These are phyloP conservation scores for Drosophila differens DNA, from an alignment of 2,888 invertebrate species.

Conservation along the genomic window DNA sequence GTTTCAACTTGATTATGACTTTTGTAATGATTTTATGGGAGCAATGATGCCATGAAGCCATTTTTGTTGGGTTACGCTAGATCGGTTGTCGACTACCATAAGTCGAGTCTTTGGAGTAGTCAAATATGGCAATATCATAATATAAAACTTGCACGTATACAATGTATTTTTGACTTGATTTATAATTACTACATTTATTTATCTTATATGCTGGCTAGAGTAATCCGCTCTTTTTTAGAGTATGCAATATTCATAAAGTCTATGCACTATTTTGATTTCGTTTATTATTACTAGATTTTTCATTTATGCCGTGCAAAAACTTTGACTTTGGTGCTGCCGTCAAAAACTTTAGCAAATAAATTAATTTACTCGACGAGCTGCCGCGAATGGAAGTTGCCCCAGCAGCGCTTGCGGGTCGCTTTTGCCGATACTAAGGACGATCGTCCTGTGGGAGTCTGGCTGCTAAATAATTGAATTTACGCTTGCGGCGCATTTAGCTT, in stretches of 20 bases:
- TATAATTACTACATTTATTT: background rate
- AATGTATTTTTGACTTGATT: background rate
- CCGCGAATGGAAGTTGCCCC: slow-evolving; percentile 27
- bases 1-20: slow-evolving; percentile 21
- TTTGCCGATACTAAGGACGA: slow-evolving; percentile 49
- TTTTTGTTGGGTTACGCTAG: background rate
- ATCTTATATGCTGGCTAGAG: background rate
- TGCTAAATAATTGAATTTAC: slow-evolving; percentile 69
- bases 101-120: background rate
- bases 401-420: slow-evolving; percentile 11
- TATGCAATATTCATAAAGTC: slow-evolving; percentile 4
- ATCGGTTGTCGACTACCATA: background rate
- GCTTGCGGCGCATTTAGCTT: slow-evolving; percentile 53
- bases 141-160: background rate
- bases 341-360: slow-evolving; percentile 78
- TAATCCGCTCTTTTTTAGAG: slow-evolving; percentile 9
- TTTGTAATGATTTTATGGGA: background rate
- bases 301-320: slow-evolving; percentile 49
- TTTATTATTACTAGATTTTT: slow-evolving; percentile 23
- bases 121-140: background rate
- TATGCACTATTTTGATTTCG: background rate
- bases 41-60: background rate
- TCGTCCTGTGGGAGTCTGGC: slow-evolving; percentile 63
- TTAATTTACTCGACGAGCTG: slow-evolving; percentile 70
- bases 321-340: slow-evolving; percentile 64